Base-by-base conservation (phyloP, 2,797 vertebrate genomes). In the Xenopus petersii region DNA sequence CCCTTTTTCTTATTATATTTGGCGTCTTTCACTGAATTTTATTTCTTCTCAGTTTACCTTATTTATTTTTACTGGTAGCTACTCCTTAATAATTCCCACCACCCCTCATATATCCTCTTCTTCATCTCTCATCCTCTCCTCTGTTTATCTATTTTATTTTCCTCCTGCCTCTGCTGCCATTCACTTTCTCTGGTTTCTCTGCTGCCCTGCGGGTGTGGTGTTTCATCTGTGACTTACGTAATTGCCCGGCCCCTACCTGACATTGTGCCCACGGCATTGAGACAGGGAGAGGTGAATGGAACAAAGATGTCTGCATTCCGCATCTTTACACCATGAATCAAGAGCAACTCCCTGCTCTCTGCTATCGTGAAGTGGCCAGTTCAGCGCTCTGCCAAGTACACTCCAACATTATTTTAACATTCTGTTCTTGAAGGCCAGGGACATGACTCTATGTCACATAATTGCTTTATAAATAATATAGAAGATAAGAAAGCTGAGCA, bases 291-390 rank as follows among this genome's bases (percentile, higher is more conserved):
- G 60, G 66, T 73, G 65, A 51, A 55, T 64, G 42, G 21, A 24
- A 33, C 47, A 24, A 24, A 51, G 24, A 76, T 60, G 62, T 48
- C 62, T 70, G 59, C 59, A 73, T 78, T 73, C 70, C 75, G 64
- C 59, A 68, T 21, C 21, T 21, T 21, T 21, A 21, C 21, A 21
- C 21, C 21, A 21, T 21, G 21, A 73, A 69, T 78, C 70, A 69
- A 54, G 11, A 51, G 11, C 49, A 51, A 15, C 49, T 51, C 49
- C 15, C 49, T 51, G 1, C 21, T 21, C 21, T 4, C 4, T 51
- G 49, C 2, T 12, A 15, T 4, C 3, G 1, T 12, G 49, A 51
- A 51, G 49, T 51, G 49, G 49, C 11, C 49, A 12, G 1, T 51
- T 12, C 15, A 51, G 49, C 49, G 3, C 5, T 51, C 10, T 51